Conservation (phyloP, 2,797 vertebrate species). For the Streptopelia turtur region DNA sequence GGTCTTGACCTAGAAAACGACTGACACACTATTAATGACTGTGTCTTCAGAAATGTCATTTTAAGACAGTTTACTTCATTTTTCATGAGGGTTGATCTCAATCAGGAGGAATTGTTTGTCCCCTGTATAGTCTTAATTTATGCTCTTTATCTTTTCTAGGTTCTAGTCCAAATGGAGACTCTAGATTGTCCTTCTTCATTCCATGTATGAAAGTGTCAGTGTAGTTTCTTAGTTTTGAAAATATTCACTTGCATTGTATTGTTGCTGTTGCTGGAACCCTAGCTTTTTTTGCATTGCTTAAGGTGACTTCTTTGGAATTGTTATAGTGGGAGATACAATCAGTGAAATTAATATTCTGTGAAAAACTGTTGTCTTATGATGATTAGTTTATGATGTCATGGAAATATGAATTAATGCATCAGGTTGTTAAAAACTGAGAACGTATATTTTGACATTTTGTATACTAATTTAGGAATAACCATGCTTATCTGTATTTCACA, state of each 20-base stretch:
- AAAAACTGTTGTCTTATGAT: neutral
- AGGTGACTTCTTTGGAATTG: neutral
- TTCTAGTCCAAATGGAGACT: neutral
- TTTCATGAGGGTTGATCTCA: neutral
- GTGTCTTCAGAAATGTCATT: neutral
- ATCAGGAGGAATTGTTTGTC: neutral
- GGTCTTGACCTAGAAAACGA: neutral
- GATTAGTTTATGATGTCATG: neutral
- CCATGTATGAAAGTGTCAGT: neutral
- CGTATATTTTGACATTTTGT: neutral
- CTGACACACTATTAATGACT: neutral
- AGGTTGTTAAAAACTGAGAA: neutral
- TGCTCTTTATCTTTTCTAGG: neutral
- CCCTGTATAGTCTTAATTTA: neutral
- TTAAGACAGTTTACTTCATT: neutral
- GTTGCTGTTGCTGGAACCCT: neutral
- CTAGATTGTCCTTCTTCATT: neutral
- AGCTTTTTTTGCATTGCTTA: neutral
- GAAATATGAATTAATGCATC: neutral
- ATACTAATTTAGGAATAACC: neutral
- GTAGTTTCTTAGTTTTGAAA: neutral
- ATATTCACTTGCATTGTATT: neutral
- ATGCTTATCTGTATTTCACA: neutral
- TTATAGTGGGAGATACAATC: neutral
- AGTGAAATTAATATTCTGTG: neutral